phyloP scores from a whole-genome alignment of 2,797 vertebrate species.

The Sitta carolinensis region DNA sequence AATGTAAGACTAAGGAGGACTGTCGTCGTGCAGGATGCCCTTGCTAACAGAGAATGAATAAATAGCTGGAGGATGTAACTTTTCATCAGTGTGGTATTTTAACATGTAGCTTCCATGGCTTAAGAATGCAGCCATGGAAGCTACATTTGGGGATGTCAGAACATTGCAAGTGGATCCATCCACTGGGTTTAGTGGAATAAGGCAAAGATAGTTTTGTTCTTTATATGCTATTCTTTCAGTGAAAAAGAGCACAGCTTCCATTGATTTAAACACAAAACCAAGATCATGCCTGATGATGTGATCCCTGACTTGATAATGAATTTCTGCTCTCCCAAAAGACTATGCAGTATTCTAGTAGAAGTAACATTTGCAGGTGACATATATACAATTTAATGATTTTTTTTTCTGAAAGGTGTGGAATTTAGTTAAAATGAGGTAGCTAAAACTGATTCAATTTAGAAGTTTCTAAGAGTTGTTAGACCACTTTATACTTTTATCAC shows the following conservation, averaged over 20 bases:
- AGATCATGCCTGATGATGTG: not conserved
- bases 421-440: not conserved
- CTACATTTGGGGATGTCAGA: not conserved
- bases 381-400: not conserved
- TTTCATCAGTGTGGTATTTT: not conserved
- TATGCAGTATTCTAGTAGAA: not conserved
- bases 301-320: not conserved
- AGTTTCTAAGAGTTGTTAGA: not conserved
- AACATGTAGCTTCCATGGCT: not conserved
- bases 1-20: not conserved
- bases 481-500: not conserved
- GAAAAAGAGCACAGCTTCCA: not conserved
- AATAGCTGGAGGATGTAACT: not conserved
- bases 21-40: not conserved
- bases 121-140: not conserved
- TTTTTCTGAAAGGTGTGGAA: not conserved
- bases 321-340: not conserved
- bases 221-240: not conserved
- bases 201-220: not conserved
- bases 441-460: not conserved
- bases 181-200: not conserved
- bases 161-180: not conserved
- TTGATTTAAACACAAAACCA: not conserved
- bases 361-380: not conserved
- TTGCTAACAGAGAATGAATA: not conserved